Evolutionary conservation across 2,888 invertebrate species (phyloP), one percentile per base, ranked within the genome.

Genomic region (Minunthozetes semirufus): DNA sequence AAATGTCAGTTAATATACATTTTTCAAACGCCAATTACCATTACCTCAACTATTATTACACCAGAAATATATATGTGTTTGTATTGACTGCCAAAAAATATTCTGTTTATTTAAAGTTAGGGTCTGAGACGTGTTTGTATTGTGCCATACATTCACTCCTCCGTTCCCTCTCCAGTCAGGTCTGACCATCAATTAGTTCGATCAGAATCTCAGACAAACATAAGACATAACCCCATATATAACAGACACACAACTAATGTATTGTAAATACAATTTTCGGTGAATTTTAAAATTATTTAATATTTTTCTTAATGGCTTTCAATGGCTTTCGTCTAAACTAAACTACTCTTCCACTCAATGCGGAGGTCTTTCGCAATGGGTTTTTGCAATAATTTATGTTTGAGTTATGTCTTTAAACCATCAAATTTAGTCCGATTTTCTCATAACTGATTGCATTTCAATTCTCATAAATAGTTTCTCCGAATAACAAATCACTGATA

Each of bases 1-100:
- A 56, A 56, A 56, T 56, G 56, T 56, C 56, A 56, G 56, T 56
- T 56, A 56, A 56, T 56, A 56, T 56, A 56, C 33, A 33, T 33
- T 33, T 56, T 56, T 56, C 46, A 19, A 56, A 56, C 25, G 19
- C 25, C 56, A 56, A 56, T 56, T 56, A 56, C 11, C 9, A 25
- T 5, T 33, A 33, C 33, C 33, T 33, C 11, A 56, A 56, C 56
- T 56, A 15, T 56, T 56, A 22, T 56, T 56, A 56, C 25, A 25
- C 56, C 22, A 1, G 3, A 17, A 11, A 3, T 3, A 56, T 56
- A 56, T 56, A 56, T 56, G 56, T 56, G 56, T 56, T 56, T 56
- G 56, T 56, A 56, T 56, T 22, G 11, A 56, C 56, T 56, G 22
- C 15, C 8, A 25, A 15, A 56, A 9, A 17, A 56, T 3, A 53